Evolutionary conservation across 2,113 vertebrate species (phyloP).

Genomic region (Sakesphorus luctuosus): DNA sequence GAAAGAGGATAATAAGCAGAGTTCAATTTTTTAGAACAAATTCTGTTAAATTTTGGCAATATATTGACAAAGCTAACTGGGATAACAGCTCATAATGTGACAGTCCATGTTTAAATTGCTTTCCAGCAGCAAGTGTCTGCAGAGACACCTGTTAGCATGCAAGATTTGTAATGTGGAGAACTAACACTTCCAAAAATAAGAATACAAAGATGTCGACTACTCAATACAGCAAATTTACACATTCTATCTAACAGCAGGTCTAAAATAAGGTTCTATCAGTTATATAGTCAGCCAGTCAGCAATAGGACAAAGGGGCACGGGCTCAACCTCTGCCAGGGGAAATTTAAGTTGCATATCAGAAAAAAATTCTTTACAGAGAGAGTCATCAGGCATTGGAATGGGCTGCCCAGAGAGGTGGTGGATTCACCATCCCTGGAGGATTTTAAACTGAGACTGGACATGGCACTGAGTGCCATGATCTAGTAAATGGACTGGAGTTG

Average conservation of each 20-base stretch:
- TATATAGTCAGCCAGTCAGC: no score
- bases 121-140: background rate
- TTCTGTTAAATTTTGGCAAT: background rate
- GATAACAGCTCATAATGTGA: conserved; percentile 80
- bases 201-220: background rate
- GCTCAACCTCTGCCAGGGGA: no score
- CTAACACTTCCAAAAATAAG: background rate
- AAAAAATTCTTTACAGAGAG: no score
- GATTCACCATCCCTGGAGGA: no score
- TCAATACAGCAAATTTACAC: background rate
- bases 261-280: background rate
- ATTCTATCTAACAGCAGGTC: background rate
- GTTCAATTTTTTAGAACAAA: background rate
- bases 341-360: no score
- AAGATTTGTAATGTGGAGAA: background rate
- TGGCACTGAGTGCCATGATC: no score
- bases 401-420: no score
- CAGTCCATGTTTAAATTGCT: background rate
- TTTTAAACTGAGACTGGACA: no score
- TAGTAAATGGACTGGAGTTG: no score
- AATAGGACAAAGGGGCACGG: no score
- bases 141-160: background rate
- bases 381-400: no score
- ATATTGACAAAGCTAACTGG: background rate
- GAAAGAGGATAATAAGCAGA: background rate